phyloP scores from a whole-genome alignment of 64 coral and sea anemone genomes.

The Trachythela sp. region DNA sequence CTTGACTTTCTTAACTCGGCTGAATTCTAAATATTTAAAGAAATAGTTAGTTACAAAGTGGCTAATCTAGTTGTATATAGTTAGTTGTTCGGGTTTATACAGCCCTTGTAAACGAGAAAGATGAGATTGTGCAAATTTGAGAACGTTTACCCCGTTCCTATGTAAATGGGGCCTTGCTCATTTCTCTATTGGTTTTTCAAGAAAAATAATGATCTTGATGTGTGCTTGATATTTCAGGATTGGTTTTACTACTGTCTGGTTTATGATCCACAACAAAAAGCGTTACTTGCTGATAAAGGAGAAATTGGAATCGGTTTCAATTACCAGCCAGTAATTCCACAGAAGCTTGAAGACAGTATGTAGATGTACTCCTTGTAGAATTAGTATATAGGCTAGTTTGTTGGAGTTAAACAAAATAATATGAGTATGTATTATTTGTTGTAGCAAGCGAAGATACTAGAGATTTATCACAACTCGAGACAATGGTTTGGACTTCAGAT shows the following conservation, averaged over 20 bases:
- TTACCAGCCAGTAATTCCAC: constrained; percentile 73
- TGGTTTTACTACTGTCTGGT: constrained; percentile 98
- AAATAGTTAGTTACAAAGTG: no score
- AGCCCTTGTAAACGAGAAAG: no score
- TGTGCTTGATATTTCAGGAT: constrained; percentile 45
- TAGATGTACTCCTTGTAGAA: constrained; percentile 20
- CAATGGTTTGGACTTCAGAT: constrained; percentile 75
- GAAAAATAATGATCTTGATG: not conserved
- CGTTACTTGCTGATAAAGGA: constrained; percentile 85
- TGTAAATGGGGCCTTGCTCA: no score
- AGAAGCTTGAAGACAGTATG: constrained; percentile 60
- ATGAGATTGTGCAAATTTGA: no score
- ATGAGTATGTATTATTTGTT: not conserved
- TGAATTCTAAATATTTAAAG: no score
- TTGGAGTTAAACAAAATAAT: no score
- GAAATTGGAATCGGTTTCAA: constrained; percentile 80
- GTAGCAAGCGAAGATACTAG: constrained; percentile 58
- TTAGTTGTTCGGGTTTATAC: no score
- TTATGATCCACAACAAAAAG: constrained; percentile 98
- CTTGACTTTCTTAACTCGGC: no score
- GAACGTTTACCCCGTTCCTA: no score
- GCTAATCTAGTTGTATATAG: no score
- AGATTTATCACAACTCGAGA: constrained; percentile 83
- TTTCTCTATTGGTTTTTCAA: not conserved
- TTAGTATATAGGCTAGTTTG: no score